Percentiles rank a stretch among this genome's conserved stretches.
Evolutionary conservation across 2,888 invertebrate species (phyloP).

Genomic region (Ptilodon capucinus): DNA sequence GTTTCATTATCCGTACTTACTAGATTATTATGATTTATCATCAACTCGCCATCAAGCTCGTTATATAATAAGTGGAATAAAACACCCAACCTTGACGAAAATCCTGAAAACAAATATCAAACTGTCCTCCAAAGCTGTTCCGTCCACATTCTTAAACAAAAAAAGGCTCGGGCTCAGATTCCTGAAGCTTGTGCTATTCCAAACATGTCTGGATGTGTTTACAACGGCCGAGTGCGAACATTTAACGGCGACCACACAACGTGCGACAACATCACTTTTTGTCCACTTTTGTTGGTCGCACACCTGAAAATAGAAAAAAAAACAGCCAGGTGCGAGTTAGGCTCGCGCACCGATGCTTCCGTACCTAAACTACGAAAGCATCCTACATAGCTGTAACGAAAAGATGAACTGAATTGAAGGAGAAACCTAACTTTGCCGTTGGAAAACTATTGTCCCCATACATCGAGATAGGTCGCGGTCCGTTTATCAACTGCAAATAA

Average conservation of each 20-base stretch:
- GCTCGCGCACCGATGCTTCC: too few species aligned
- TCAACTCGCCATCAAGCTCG: too few species aligned
- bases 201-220: conserved; percentile 60
- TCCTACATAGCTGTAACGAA: too few species aligned
- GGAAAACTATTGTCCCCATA: too few species aligned
- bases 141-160: conserved; percentile 6
- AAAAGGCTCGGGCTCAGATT: conserved; percentile 13
- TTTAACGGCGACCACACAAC: conserved; percentile 55
- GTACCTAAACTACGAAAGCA: too few species aligned
- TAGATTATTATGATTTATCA: too few species aligned
- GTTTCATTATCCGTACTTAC: too few species aligned
- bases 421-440: too few species aligned
- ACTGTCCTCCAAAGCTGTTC: background rate
- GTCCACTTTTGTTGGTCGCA: conserved; percentile 57
- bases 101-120: background rate
- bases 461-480: too few species aligned
- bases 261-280: conserved; percentile 62
- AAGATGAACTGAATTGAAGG: too few species aligned
- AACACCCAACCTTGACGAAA: background rate
- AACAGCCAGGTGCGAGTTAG: too few species aligned
- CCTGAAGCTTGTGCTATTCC: conserved; percentile 38
- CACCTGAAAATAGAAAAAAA: conserved; percentile 65
- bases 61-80: background rate
- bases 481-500: too few species aligned
- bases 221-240: conserved; percentile 60